These are phyloP conservation scores for Epinotia brunnichana DNA, from an alignment of 2,888 invertebrate species.

Conservation along the genomic window DNA sequence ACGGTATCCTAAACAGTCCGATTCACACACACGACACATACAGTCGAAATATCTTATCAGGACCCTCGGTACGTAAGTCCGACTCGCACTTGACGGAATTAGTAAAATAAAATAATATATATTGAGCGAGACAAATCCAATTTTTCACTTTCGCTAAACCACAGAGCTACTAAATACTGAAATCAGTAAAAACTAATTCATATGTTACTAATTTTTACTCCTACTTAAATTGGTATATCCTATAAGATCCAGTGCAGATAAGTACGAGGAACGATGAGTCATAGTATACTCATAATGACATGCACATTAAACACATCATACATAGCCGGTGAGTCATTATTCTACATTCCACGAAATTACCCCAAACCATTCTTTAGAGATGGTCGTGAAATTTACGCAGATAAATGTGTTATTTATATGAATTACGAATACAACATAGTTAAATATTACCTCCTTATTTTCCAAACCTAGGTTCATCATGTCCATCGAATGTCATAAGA, in stretches of 20 bases:
- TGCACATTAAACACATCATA: conserved; percentile 12
- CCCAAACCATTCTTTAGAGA: conserved; percentile 12
- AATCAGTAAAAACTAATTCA: neutral
- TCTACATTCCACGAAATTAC: conserved; percentile 12
- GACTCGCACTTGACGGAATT: too few species aligned
- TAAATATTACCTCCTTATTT: neutral
- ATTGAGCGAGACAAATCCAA: too few species aligned
- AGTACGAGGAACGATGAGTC: neutral
- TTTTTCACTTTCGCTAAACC: too few species aligned
- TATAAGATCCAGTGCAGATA: neutral
- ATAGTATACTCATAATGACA: conserved; percentile 3
- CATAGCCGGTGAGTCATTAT: conserved; percentile 14
- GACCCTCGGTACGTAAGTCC: too few species aligned
- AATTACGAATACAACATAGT: neutral
- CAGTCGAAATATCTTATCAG: too few species aligned
- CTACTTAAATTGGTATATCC: neutral
- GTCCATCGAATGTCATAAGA: neutral
- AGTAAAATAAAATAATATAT: too few species aligned
- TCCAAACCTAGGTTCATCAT: too few species aligned
- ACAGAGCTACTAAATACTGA: too few species aligned
- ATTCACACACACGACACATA: too few species aligned
- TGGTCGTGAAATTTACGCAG: conserved; percentile 1
- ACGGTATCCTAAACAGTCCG: too few species aligned
- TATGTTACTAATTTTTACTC: neutral
- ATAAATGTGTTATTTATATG: neutral